Evolutionary conservation across 2,888 invertebrate genomes (phyloP), one percentile per base, ranked within the genome.

Genomic region (Macaria notata): DNA sequence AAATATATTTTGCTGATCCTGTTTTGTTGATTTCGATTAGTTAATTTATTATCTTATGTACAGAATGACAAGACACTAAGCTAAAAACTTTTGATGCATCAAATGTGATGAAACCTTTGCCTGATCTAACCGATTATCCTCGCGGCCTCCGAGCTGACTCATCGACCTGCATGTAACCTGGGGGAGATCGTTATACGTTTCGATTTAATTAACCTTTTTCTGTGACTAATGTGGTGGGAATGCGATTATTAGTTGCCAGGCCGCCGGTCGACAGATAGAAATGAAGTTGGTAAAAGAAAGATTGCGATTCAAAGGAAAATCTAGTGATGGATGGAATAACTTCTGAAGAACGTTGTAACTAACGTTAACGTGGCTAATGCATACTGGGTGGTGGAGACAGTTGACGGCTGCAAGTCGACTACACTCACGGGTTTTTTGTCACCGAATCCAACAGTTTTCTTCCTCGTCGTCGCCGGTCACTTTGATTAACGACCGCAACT

Each of bases 401-500:
- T 61, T 63, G 70, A 69, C 72, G 66, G 69, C 72, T 72, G 74
- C 65, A 66, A 71, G 73, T 78, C 75, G 72, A 79, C 82, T 76
- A 72, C 73, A 69, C 63, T 65, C 69, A 63, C 62, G 65, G 42
- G 71, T 75, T 81, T 84, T 83, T 84, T 84, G 81, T 80, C 79
- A 71, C 71, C 69, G 63, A 71, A 75, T 59, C 59, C 69, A 63
- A 73, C 64, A 71, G 72, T 68, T 73, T 73, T 67, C 72, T 56
- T 69, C 8, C 30, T 73, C 76, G 76, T 78, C 77, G 76, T 75
- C 64, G 75, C 73, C 74, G 75, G 72, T 58, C 61, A 70, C 74
- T 82, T 83, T 86, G 83, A 88, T 87, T 86, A 86, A 86, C 80
- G 82, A 81, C 70, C 69, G 85, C 81, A 85, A 85, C 79, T 68